Conservation (phyloP, 1,140 invertebrate species). For the Frieseomelitta varia region DNA sequence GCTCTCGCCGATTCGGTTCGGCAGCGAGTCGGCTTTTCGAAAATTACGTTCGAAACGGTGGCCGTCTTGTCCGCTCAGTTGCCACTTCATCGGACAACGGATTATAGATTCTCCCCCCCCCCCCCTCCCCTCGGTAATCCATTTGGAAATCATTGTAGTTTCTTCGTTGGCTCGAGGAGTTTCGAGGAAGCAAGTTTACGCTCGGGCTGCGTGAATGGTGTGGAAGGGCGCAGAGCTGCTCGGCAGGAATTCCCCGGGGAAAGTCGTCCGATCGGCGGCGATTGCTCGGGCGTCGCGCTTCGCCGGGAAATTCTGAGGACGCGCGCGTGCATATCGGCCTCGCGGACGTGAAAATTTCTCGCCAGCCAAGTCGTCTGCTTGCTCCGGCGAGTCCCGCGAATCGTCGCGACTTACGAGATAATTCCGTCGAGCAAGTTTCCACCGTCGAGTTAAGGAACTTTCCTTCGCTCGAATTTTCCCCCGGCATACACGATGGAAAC, state of each 20-base stretch:
- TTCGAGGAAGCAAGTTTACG: conserved; percentile 54
- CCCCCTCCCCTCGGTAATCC: background rate
- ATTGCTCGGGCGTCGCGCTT: conserved; percentile 12
- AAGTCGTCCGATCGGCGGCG: conserved; percentile 39
- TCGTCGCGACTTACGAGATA: conserved; percentile 64
- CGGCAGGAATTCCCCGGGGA: conserved; percentile 43
- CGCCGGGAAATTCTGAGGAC: conserved; percentile 25
- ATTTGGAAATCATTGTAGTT: conserved; percentile 13
- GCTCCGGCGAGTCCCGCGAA: conserved; percentile 6
- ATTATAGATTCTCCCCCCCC: background rate
- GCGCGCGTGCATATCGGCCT: conserved; percentile 28
- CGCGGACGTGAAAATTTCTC: conserved; percentile 38
- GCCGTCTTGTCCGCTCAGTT: background rate
- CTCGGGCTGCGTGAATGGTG: conserved; percentile 34
- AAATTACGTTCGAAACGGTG: background rate
- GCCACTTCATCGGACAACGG: background rate
- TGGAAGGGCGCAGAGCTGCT: background rate
- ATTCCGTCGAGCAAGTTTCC: conserved; percentile 66
- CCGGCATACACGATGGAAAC: conserved; percentile 50
- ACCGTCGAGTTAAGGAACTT: conserved; percentile 64
- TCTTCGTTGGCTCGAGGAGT: background rate
- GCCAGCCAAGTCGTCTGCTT: background rate
- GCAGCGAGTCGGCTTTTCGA: background rate
- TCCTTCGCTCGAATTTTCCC: conserved; percentile 48
- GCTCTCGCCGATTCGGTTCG: background rate